phyloP scores from a whole-genome alignment of 2,888 invertebrate genomes.

The Cartodere bifasciata region DNA sequence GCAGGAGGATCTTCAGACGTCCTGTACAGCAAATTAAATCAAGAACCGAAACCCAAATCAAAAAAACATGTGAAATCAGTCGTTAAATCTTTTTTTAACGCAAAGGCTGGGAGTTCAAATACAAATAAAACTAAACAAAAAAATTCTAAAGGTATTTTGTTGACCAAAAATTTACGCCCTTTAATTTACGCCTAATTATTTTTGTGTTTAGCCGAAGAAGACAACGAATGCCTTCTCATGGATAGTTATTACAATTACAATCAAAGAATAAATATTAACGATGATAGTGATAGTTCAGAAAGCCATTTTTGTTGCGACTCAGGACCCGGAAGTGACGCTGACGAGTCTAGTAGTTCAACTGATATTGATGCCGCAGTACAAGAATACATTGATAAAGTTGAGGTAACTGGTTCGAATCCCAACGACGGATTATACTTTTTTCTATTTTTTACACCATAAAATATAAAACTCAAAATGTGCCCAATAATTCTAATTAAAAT shows the following conservation, averaged over 20 bases:
- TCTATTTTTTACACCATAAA: background rate
- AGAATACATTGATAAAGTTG: constrained; percentile 59
- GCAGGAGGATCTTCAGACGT: no score
- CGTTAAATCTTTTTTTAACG: constrained; percentile 12
- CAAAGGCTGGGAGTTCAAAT: background rate
- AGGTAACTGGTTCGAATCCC: constrained; percentile 34
- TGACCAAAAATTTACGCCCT: no score
- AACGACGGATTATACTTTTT: background rate
- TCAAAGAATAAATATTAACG: constrained; percentile 22
- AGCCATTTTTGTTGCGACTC: constrained; percentile 27
- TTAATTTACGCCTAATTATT: no score
- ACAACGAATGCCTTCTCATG: constrained; percentile 45
- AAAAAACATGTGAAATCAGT: constrained; percentile 16
- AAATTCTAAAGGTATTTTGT: no score
- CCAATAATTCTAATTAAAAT: background rate
- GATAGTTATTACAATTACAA: constrained; percentile 36
- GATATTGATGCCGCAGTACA: constrained; percentile 68
- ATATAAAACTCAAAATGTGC: background rate
- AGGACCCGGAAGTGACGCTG: constrained; percentile 26
- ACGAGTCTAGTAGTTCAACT: constrained; percentile 55
- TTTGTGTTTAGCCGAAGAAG: constrained; percentile 30
- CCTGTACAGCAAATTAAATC: constrained; percentile 28
- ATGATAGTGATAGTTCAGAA: constrained; percentile 29
- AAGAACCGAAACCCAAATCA: constrained; percentile 20
- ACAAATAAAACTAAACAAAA: constrained; percentile 19